A percentile compares a stretch with the other conserved stretches of the same genome.
Evolutionary conservation across 2,888 invertebrate species (phyloP).

Genomic region (Acanthosoma haemorrhoidale): DNA sequence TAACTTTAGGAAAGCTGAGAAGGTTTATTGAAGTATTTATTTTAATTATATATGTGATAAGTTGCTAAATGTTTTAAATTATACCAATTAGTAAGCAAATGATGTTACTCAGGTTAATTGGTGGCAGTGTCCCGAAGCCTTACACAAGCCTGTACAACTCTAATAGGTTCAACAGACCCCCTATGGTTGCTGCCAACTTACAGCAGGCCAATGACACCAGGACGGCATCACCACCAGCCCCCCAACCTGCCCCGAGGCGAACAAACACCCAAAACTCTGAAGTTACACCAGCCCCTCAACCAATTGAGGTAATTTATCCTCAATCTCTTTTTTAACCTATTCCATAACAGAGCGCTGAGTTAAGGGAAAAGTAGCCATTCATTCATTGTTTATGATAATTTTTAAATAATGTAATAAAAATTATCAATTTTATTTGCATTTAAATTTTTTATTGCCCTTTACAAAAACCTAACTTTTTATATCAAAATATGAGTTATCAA

Average conservation of each 20-base stretch:
- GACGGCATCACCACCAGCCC: conserved; percentile 39
- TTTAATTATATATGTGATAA: too few relatives aligned
- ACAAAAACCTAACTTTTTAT: too few relatives aligned
- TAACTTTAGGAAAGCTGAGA: too few relatives aligned
- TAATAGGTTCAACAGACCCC: conserved; percentile 62
- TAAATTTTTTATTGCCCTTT: too few relatives aligned
- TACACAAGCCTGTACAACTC: conserved; percentile 59
- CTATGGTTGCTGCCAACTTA: not conserved
- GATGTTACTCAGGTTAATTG: too few relatives aligned
- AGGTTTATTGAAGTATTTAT: too few relatives aligned
- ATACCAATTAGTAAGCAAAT: too few relatives aligned
- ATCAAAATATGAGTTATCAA: too few relatives aligned
- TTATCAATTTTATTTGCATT: too few relatives aligned
- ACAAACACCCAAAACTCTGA: conserved; percentile 41
- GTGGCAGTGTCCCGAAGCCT: conserved; percentile 52
- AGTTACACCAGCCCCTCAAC: not conserved
- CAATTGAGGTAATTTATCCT: conserved; percentile 33
- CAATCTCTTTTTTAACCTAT: not conserved
- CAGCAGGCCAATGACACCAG: not conserved
- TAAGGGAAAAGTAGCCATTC: not conserved
- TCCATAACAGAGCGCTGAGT: not conserved
- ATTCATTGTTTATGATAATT: not conserved
- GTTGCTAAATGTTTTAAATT: too few relatives aligned
- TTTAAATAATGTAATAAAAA: not conserved
- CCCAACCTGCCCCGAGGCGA: conserved; percentile 43